These are phyloP conservation scores for Uropsilus gracilis DNA, from an alignment of 2,113 vertebrate genomes.

Conservation along the genomic window DNA sequence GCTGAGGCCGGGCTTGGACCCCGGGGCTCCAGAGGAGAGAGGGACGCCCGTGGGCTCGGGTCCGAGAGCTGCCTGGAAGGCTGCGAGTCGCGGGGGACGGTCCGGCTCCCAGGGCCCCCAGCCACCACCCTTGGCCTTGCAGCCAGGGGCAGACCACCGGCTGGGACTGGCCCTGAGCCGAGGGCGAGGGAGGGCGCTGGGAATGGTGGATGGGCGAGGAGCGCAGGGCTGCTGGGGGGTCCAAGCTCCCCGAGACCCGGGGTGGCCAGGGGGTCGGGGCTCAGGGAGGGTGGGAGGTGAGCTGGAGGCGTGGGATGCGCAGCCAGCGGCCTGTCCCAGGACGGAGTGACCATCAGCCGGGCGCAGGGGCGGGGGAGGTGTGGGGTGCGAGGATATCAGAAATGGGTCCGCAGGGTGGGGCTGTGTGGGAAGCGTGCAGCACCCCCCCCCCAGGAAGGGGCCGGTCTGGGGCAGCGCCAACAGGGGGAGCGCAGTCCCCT, in stretches of 20 bases:
- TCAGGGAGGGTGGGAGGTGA: not conserved
- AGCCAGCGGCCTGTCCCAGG: not conserved
- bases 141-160: too few species aligned
- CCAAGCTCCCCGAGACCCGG: not conserved
- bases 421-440: not conserved
- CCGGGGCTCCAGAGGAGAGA: not conserved
- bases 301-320: not conserved
- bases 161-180: too few species aligned
- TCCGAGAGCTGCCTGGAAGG: not conserved
- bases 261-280: not conserved
- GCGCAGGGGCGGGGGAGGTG: too few species aligned
- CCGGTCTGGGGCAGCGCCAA: not conserved
- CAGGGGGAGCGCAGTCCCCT: constrained; percentile 35
- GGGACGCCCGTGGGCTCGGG: not conserved
- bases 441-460: not conserved
- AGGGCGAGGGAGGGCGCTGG: not conserved
- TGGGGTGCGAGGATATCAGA: not conserved
- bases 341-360: not conserved
- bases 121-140: too few species aligned
- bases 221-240: not conserved
- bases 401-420: not conserved
- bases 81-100: not conserved
- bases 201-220: not conserved
- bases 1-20: not conserved
- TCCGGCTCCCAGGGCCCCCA: too few species aligned